Evolutionary conservation across 1,140 invertebrate genomes (phyloP), one percentile per base, ranked within the genome.

Genomic region (Globodera rostochiensis): DNA sequence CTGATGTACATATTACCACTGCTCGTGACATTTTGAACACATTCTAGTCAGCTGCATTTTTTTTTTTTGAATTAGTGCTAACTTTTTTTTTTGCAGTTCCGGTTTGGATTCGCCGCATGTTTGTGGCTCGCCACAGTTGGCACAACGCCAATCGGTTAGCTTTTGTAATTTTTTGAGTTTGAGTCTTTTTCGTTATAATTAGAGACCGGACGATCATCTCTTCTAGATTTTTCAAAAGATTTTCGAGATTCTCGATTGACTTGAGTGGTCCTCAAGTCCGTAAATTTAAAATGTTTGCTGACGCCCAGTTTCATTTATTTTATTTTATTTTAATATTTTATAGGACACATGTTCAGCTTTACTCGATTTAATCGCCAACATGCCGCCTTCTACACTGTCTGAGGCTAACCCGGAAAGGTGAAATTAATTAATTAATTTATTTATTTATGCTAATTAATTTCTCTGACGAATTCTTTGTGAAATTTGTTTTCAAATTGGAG

Each of bases 331-430:
- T 45, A 66, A 66, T 13, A 66, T 69, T 71, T 25, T 71, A 77
- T 67, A 85, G 73, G 46, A 81, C 71, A 64, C 73, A n/a, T 71
- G 75, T 70, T 71, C 75, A 36, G 49, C 66, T 74, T 76, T 88
- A 4, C 45, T 89, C 49, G 84, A 94, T 87, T 85, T 81, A 83
- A 95, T 84, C 74, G 84, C 77, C 25, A 45, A 25, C 50, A 78
- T 66, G 66, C 70, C 77, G n/a, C 64, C 77, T 81, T 80, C 75
- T 21, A 70, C 74, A 64, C 78, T 81, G 36, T 77, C 77, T 73
- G 75, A 75, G 66, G 79, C 74, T 21, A 74, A 81, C 21, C 64
- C 80, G 19, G 77, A 78, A n/a, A 78, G 69, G 69, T 71, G 25
- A 0, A 25, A 13, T 66, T 2, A 66, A 66, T 66, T 36, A 36